Base-by-base conservation (phyloP, 2,797 vertebrate species). In the Sternarchorhynchus goeldii region DNA sequence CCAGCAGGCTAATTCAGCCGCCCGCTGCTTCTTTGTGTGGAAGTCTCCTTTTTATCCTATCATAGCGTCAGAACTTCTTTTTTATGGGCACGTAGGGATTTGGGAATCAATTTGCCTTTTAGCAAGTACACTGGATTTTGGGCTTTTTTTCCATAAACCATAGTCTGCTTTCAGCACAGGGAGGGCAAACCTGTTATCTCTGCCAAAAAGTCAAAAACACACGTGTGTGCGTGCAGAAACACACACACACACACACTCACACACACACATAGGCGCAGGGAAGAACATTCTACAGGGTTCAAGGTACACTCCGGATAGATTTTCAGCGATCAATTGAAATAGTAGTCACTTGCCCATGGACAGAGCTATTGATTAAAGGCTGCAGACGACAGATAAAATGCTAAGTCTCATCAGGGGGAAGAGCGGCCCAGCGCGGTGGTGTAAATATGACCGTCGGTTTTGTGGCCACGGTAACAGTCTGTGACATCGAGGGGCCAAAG, bases 311-410 rank as follows among this genome's bases (percentile, higher is more conserved):
- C 89, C 91, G 74, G 78, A 92, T 94, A 93, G 90, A 93, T 95
- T 96, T 95, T 92, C 94, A 96, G 94, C 94, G 94, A 96, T 96
- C 93, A 92, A 87, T 88, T 91, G 90, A 92, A 94, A 94, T 94
- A 93, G 84, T 82, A 79, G 21, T 12, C 81, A 92, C 93, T 93
- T 91, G 91, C 93, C 91, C 94, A 93, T 91, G 92, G 96, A 94
- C 92, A 90, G 90, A 86, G 86, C 90, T 94, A 97, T 97, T 93
- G 96, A 97, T 96, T 93, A 89, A 85, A 91, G 82, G 93, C 91
- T 90, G 92, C 89, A 80, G 91, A 86, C 91, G 92, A 93, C 94
- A 93, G 90, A 93, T 75, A 79, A 67, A 73, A 79, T 79, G 62
- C 89, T 89, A 91, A 92, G 90, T 94, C 91, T 92, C 92, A 88